These are phyloP conservation scores for Myotis daubentonii DNA, from an alignment of 2,797 vertebrate species.

Conservation along the genomic window DNA sequence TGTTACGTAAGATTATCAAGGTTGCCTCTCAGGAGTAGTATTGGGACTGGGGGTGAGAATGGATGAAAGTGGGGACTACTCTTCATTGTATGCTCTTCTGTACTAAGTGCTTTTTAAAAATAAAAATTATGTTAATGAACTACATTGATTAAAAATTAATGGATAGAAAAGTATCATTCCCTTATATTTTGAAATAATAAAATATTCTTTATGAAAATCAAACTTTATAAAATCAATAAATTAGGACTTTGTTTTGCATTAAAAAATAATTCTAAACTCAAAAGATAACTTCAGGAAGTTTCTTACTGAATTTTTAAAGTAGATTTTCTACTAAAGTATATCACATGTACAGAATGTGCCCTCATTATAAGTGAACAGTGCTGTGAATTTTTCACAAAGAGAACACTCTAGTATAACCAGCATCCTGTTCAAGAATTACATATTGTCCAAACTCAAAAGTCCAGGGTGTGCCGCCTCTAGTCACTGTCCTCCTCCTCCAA, in stretches of 20 bases:
- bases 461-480: neutral
- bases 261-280: constrained; percentile 28
- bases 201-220: neutral
- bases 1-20: neutral
- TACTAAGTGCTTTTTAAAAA: neutral
- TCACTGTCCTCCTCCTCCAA: neutral
- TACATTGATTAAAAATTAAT: neutral
- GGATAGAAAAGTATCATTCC: neutral
- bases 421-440: neutral
- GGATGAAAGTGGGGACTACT: neutral
- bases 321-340: neutral
- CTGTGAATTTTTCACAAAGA: neutral
- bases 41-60: neutral
- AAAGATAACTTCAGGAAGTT: neutral
- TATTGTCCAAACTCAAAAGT: neutral
- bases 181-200: constrained; percentile 14
- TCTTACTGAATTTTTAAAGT: neutral
- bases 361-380: neutral
- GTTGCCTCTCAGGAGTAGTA: neutral
- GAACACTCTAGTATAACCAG: neutral
- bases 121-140: neutral
- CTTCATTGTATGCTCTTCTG: neutral
- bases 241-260: neutral
- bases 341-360: neutral
- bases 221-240: neutral